Evolutionary conservation across 2,797 vertebrate genomes (phyloP), one percentile per base, ranked within the genome.

Genomic region (Galaxias olidus): DNA sequence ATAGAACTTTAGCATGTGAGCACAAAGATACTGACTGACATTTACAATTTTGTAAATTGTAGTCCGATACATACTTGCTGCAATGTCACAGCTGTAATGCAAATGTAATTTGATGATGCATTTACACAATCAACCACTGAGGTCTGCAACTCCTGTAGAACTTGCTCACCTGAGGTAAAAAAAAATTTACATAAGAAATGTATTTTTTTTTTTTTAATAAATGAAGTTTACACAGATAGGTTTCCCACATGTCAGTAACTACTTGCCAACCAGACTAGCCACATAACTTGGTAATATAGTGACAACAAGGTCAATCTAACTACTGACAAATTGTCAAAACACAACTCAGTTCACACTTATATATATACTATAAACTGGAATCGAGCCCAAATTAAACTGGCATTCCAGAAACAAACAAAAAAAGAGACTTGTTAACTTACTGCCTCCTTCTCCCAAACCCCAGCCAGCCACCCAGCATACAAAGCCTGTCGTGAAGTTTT

Each of bases 381-480:
- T 50, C 17, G 14, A 50, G 12, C 9, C n/a, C 48, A 50, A 17
- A 14, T 52, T 52, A 1, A 18, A 11, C 11, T 6, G 19, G 9
- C 17, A 11, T 18, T 52, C 15, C 50, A 20, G 7, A 53, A 18
- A n/a, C 30, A 46, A n/a, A 58, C 42, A 44, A 8, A 59, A 4
- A 13, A 9, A 9, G 8, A 11, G 14, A 10, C 7, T 9, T 20
- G 12, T 46, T 17, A 40, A 48, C 66, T 42, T 56, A 83, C 80
- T 69, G 67, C 66, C 71, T 48, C 71, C 73, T 8, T 49, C 18
- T 56, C 49, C 65, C 17, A 65, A 48, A 15, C 73, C 68, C 81
- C 81, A 83, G 58, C 81, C 78, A 59, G 72, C 46, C 4, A 30
- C 65, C 78, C 78, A 83, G 58, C 78, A 80, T 3, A 55, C 57